Evolutionary conservation across 2,888 invertebrate species (phyloP).

Genomic region (Sabatieria punctata): DNA sequence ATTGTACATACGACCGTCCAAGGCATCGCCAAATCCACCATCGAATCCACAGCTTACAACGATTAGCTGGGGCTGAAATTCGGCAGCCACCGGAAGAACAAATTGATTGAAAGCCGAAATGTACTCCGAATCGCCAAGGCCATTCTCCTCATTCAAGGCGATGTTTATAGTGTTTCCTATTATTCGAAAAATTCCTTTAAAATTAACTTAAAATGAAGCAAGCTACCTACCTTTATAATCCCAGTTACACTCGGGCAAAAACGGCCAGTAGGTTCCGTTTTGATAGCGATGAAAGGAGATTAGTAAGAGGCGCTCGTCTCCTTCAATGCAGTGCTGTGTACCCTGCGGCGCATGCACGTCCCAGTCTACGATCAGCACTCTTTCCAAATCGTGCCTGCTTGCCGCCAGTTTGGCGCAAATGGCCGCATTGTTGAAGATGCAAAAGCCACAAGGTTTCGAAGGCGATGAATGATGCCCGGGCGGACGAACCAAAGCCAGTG

Average conservation of each 20-base stretch:
- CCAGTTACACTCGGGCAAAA: slow-evolving; percentile 20
- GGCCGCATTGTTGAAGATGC: slow-evolving; percentile 94
- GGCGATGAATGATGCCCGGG: slow-evolving; percentile 76
- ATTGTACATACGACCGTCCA: too few relatives aligned
- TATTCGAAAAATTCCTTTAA: too few relatives aligned
- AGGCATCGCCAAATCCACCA: too few relatives aligned
- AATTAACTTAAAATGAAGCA: too few relatives aligned
- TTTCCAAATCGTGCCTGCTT: slow-evolving; percentile 43
- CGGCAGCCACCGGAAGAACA: slow-evolving; percentile 73
- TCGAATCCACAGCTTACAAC: slow-evolving; percentile 81
- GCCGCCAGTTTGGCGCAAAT: slow-evolving; percentile 65
- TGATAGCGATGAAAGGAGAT: slow-evolving; percentile 83
- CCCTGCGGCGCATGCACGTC: slow-evolving; percentile 33
- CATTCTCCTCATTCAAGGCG: slow-evolving; percentile 61
- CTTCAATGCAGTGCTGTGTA: slow-evolving; percentile 14
- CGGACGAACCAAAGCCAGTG: too few relatives aligned
- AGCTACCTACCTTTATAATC: slow-evolving; percentile 45
- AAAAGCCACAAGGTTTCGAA: slow-evolving; percentile 60
- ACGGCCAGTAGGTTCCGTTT: slow-evolving; percentile 63
- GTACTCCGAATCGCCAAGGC: slow-evolving; percentile 70
- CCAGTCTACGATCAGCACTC: slow-evolving; percentile 91
- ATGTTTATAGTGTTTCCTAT: slow-evolving; percentile 49
- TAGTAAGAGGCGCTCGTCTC: slow-evolving; percentile 48
- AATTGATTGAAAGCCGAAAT: slow-evolving; percentile 65
- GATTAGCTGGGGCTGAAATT: slow-evolving; percentile 58